Evolutionary conservation across 2,113 vertebrate genomes (phyloP), one percentile per base, ranked within the genome.

Genomic region (Gallinago paraguaiae): DNA sequence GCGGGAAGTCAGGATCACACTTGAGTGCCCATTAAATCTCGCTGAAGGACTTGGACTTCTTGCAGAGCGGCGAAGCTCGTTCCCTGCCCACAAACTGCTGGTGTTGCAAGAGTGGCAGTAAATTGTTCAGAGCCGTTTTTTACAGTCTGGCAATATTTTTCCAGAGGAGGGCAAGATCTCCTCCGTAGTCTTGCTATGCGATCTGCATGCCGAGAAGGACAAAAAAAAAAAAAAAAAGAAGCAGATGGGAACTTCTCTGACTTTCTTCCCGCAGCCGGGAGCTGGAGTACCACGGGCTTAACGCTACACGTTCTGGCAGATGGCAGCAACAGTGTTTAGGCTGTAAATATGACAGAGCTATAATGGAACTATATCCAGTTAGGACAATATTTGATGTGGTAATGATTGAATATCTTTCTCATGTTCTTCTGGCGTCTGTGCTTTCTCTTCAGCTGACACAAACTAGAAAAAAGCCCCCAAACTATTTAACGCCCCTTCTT

Each of bases 191-290:
- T 93, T 81, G 28, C 60, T 48, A 17, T 60, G 65, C 46, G 71
- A 81, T 85, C 39, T 75, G 54, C 33, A 33, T 28, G 61, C 72
- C 75, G 57, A 79, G 68, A 92, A 78, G 72, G 35, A 79, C 86
- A 91, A 91, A 84, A 54, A 43, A 72, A 67, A 64, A 71, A 93
- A 91, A 91, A 84, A 54, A 43, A 72, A 70, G 68, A 71, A 93
- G 37, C 89, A 92, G 89, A 89, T 93, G 76, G 65, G 65, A 91
- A 41, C 64, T 92, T 97, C 82, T 91, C 31, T 18, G 90, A 14
- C 54, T 65, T 83, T 54, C 43, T 59, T 91, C 39, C 81, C 76
- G 51, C 46, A 79, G 17, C 61, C 65, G 41, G 68, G 81, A 81
- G 35, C 86, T 93, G 65, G 54, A 82, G 33, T 60, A 82, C 22